Percentiles rank a stretch among this genome's conserved stretches.
phyloP scores from a whole-genome alignment of 1,140 invertebrate genomes.

The Tribolium castaneum region DNA sequence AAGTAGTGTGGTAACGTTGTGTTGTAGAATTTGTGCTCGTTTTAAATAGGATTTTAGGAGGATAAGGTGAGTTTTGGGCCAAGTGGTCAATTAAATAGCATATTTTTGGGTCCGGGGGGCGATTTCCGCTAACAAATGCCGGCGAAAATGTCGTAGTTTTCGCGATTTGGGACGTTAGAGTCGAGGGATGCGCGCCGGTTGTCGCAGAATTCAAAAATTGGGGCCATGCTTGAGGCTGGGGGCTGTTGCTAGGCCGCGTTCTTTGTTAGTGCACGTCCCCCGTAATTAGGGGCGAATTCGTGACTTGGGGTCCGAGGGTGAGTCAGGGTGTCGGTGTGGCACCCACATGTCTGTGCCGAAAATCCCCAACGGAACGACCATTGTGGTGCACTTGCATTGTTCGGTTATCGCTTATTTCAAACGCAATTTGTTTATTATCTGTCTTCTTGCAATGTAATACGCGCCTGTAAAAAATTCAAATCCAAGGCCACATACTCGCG shows the following conservation, averaged over 20 bases:
- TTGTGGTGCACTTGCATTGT: not conserved
- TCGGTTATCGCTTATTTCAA: not conserved
- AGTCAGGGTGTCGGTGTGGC: not conserved
- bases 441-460: conserved; percentile 17
- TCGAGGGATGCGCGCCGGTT: conserved; percentile 18
- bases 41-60: conserved; percentile 1
- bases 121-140: not conserved
- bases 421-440: conserved; percentile 28
- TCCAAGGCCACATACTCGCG: conserved; percentile 13
- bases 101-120: not conserved
- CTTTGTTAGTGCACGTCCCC: not conserved
- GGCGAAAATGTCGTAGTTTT: conserved; percentile 1
- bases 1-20: conserved; percentile 35
- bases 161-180: not conserved
- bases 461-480: conserved; percentile 26
- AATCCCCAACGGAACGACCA: not conserved
- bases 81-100: conserved; percentile 19
- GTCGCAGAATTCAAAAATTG: not conserved
- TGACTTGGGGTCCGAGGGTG: not conserved
- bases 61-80: conserved; percentile 14
- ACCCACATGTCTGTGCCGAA: conserved; percentile 13
- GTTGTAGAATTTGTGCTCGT: conserved; percentile 18
- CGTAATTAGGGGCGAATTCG: not conserved
- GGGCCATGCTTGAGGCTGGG: not conserved
- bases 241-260: not conserved